Evolutionary conservation across 2,797 vertebrate genomes (phyloP).

Genomic region (Mus spretus): DNA sequence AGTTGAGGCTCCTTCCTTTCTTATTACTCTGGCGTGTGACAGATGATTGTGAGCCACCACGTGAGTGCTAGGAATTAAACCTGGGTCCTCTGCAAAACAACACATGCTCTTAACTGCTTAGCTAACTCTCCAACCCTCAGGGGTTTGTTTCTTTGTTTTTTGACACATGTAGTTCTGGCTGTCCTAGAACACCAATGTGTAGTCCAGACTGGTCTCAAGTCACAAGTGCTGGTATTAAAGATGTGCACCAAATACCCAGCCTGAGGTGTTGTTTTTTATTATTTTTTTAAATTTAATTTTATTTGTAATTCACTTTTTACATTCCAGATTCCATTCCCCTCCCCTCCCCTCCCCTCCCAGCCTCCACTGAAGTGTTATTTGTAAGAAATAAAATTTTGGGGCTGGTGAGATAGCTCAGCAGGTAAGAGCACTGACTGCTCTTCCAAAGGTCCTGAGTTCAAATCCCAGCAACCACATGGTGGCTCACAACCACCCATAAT

Average conservation of each 20-base stretch:
- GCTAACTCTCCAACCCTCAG: neutral
- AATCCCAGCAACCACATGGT: too few species aligned
- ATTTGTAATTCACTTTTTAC: too few species aligned
- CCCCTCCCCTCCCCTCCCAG: too few species aligned
- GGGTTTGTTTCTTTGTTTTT: neutral
- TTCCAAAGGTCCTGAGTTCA: too few species aligned
- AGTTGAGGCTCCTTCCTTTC: neutral
- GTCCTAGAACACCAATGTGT: neutral
- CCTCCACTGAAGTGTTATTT: too few species aligned
- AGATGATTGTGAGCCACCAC: neutral
- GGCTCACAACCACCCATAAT: too few species aligned
- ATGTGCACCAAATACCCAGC: neutral
- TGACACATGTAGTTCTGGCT: neutral
- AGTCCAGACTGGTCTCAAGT: neutral
- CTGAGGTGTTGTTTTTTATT: neutral
- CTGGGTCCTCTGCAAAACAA: neutral
- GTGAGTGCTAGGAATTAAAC: neutral
- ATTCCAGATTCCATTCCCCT: too few species aligned
- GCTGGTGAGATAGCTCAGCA: too few species aligned
- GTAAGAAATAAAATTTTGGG: too few species aligned
- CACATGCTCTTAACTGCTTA: neutral
- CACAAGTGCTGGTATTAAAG: neutral
- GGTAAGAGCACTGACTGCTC: too few species aligned
- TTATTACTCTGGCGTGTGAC: neutral
- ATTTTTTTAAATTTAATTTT: too few species aligned